A percentile compares a stretch with the other conserved stretches of the same genome.
phyloP scores from a whole-genome alignment of 2,888 invertebrate species.

The Pedicia rivosa region DNA sequence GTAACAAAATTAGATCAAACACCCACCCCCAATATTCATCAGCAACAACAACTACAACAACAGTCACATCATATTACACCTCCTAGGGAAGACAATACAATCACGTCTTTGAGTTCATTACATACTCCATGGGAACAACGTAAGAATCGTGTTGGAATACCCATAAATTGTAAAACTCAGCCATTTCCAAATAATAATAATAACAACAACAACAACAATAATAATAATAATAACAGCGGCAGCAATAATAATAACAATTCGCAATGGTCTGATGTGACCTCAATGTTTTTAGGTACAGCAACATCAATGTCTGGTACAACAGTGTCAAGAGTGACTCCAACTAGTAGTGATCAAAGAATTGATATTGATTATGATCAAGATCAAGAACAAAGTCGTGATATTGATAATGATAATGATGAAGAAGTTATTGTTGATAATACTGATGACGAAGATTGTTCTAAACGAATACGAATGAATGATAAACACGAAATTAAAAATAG shows the following conservation, averaged over 20 bases:
- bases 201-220: no score
- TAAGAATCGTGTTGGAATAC: not conserved
- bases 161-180: no score
- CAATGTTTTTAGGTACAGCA: not conserved
- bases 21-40: not conserved
- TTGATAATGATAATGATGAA: conserved; percentile 30
- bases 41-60: not conserved
- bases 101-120: conserved; percentile 3
- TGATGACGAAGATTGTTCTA: conserved; percentile 8
- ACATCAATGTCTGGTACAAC: not conserved
- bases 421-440: conserved; percentile 30
- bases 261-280: no score
- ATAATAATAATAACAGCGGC: no score
- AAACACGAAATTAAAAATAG: conserved; percentile 6
- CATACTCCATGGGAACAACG: conserved; percentile 6
- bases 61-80: conserved; percentile 1
- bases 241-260: no score
- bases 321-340: conserved; percentile 11
- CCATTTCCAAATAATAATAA: no score
- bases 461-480: conserved; percentile 3
- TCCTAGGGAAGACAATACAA: conserved; percentile 2
- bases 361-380: conserved; percentile 12
- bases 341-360: conserved; percentile 11
- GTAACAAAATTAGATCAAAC: conserved; percentile 6
- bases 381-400: conserved; percentile 13